Percentiles rank a stretch among this genome's conserved stretches.
phyloP scores from a whole-genome alignment of 2,888 invertebrate genomes.

The Phytoseiulus persimilis region DNA sequence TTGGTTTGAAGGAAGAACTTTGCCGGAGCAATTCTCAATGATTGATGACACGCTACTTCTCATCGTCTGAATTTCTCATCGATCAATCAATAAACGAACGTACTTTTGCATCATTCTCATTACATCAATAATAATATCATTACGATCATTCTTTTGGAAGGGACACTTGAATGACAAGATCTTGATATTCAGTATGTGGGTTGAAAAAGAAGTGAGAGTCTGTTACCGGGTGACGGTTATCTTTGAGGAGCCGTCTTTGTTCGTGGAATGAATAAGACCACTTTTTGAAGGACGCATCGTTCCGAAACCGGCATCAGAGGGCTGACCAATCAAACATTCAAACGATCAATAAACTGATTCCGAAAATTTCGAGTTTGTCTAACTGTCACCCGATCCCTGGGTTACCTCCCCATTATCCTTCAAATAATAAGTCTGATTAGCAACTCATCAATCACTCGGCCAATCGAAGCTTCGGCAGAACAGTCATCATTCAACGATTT shows the following conservation, averaged over 20 bases:
- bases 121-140: neutral
- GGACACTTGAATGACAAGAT: neutral
- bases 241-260: neutral
- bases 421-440: neutral
- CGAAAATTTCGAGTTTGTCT: neutral
- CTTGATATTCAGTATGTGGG: neutral
- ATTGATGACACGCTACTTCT: conserved; percentile 15
- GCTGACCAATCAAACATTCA: neutral
- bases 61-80: neutral
- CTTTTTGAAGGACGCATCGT: neutral
- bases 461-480: neutral
- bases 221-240: neutral
- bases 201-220: neutral
- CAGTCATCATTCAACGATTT: too few species aligned
- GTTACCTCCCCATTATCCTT: neutral
- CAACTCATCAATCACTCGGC: neutral
- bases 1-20: conserved; percentile 35
- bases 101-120: neutral
- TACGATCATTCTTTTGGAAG: neutral
- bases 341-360: neutral
- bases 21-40: conserved; percentile 14
- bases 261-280: neutral
- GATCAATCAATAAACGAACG: conserved; percentile 13
- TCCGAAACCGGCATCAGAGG: neutral
- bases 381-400: neutral